These are phyloP conservation scores for Neoscelio sp. DNA, from an alignment of 2,888 invertebrate genomes.

Conservation along the genomic window DNA sequence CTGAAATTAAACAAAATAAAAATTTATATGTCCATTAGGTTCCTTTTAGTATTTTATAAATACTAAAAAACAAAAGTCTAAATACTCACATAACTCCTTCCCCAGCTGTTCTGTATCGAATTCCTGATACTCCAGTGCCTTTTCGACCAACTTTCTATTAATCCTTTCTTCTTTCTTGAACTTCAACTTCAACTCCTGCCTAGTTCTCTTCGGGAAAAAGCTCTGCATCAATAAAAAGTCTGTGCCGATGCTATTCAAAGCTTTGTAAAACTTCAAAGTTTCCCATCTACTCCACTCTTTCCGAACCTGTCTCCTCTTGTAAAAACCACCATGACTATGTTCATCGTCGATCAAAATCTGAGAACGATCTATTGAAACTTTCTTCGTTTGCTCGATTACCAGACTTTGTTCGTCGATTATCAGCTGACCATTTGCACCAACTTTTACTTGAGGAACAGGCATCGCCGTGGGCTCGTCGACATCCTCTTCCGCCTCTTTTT, in stretches of 20 bases:
- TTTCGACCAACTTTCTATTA: slow-evolving; percentile 89
- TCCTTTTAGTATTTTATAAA: slow-evolving; percentile 58
- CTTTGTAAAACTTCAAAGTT: slow-evolving; percentile 95
- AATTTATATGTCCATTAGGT: slow-evolving; percentile 4
- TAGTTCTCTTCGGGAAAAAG: slow-evolving; percentile 90
- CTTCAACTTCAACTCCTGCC: slow-evolving; percentile 94
- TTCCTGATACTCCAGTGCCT: slow-evolving; percentile 88
- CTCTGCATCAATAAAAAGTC: slow-evolving; percentile 96
- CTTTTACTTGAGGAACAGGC: slow-evolving; percentile 93
- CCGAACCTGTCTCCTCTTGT: slow-evolving; percentile 87
- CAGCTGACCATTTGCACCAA: slow-evolving; percentile 93
- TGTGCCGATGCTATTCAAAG: slow-evolving; percentile 94
- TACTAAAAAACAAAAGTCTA: no score
- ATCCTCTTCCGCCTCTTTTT: slow-evolving; percentile 77
- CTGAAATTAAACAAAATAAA: slow-evolving; percentile 63
- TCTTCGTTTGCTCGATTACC: slow-evolving; percentile 90
- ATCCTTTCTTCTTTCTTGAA: slow-evolving; percentile 95
- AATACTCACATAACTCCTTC: slow-evolving; percentile 82
- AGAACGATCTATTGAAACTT: slow-evolving; percentile 87
- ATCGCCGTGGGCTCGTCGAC: slow-evolving; percentile 83
- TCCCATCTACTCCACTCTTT: slow-evolving; percentile 91
- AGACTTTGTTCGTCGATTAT: slow-evolving; percentile 94
- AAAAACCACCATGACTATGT: slow-evolving; percentile 85
- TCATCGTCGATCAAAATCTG: slow-evolving; percentile 88
- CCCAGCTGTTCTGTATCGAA: slow-evolving; percentile 88